Evolutionary conservation across 2,113 vertebrate species (phyloP).

Genomic region (Phrynosoma platyrhinos): DNA sequence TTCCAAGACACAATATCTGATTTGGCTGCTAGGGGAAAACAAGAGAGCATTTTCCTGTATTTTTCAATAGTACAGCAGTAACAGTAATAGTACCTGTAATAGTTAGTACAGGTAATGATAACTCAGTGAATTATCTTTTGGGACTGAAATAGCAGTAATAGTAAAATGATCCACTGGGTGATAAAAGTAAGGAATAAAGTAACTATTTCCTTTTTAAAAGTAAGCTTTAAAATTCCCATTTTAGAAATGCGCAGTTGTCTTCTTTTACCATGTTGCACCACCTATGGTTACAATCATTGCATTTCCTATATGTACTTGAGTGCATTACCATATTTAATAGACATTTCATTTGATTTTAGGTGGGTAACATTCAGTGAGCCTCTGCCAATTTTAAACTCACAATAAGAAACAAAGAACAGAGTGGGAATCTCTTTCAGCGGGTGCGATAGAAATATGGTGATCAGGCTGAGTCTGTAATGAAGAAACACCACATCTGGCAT

Average conservation of each 20-base stretch:
- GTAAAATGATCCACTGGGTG: too few relatives aligned
- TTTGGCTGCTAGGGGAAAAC: too few relatives aligned
- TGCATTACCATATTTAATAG: not conserved
- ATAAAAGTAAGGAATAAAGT: too few relatives aligned
- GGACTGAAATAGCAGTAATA: too few relatives aligned
- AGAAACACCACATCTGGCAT: not conserved
- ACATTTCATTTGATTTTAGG: not conserved
- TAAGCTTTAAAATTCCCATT: not conserved
- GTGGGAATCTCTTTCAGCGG: conserved; percentile 11
- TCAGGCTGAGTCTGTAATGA: not conserved
- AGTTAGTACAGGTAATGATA: too few relatives aligned
- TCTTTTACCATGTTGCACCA: not conserved
- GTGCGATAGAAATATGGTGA: not conserved
- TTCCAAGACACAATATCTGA: too few relatives aligned
- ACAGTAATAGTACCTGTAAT: too few relatives aligned
- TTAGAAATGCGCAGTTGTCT: not conserved
- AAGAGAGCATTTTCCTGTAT: too few relatives aligned
- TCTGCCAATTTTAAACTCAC: not conserved
- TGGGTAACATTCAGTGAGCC: not conserved
- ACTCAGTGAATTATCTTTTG: too few relatives aligned
- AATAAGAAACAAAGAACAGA: not conserved
- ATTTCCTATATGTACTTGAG: not conserved
- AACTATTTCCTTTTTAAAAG: too few relatives aligned
- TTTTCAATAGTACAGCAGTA: too few relatives aligned
- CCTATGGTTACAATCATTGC: not conserved